Base-by-base conservation (phyloP, 2,797 vertebrate genomes). In the Apodemus agrarius region DNA sequence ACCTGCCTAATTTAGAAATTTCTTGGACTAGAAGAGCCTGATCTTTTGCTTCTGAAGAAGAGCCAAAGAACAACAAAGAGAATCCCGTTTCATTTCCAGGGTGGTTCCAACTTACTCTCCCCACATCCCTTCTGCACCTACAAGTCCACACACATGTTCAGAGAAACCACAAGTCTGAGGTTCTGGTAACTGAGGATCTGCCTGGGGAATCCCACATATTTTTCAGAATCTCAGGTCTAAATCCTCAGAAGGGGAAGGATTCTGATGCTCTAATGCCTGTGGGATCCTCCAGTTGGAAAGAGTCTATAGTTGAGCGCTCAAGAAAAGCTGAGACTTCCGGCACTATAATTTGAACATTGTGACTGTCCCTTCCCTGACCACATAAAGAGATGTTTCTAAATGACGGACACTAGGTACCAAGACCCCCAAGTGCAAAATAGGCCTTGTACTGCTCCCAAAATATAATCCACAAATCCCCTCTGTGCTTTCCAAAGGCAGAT, bases 141-240 rank as follows among this genome's bases (percentile, higher is more conserved):
- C 74, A 90, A 90, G 93, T 92, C 91, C 90, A 52, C 82, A 91
- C 79, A 95, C 63, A 90, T 80, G 34, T 57, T 24, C 16, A 57
- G 24, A 49, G 88, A 76, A 65, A 54, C 90, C 94, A 75, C 31
- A 1, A 29, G 67, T 61, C 79, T 69, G 65, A 31, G 83, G 22
- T 59, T 74, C 89, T 92, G 82, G 90, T 83, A 86, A 93, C 84
- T 46, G 24, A 57, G 31, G 63, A 57, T 65, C 93, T 61, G 82
- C 90, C 46, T 49, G 92, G 93, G 69, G 75, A 96, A 93, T 76
- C 85, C 90, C 86, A 88, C 65, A 9, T n/a, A 57, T 57, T n/a
- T 92, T 75, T 40, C 81, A 69, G 80, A 94, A 24, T 94, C 95
- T 85, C 46, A 79, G 95, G 59, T 80, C 69, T 37, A 76, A 61